Base-by-base conservation (phyloP, 1,140 invertebrate species). In the Eciton burchellii region DNA sequence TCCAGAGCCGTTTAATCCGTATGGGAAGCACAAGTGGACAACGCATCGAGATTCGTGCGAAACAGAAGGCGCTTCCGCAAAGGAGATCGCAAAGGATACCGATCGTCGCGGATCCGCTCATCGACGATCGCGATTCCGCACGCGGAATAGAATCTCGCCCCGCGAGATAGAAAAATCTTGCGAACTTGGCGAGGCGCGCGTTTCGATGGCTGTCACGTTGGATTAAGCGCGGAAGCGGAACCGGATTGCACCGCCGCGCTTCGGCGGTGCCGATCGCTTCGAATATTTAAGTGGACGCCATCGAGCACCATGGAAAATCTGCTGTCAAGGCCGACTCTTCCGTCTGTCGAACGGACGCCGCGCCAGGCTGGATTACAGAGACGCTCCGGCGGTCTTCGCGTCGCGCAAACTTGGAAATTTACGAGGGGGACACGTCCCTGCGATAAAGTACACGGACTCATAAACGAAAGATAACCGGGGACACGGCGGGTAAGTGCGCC, bases 391-490 rank as follows among this genome's bases (percentile, higher is more conserved):
- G 35, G 35, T 2, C 82, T 73, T 84, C 76, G 77, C 60, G 52
- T n/a, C 35, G 2, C 35, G 72, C 84, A 85, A 91, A 91, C 83
- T 91, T 91, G 70, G 72, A 81, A 90, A 90, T 92, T 92, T 92
- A 92, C 86, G 91, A 90, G 84, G 85, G 90, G 91, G 91, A 91
- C 90, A 92, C 91, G 91, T 88, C 88, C 81, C 81, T 71, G 74
- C 89, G 87, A 90, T 91, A 91, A 90, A 91, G 89, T 90, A 89
- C 87, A 89, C 86, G 49, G 81, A 90, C 89, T 92, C 89, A 92
- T 92, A 92, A 92, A 90, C 88, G 91, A 86, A 87, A 91, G 90
- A 89, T 92, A 90, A 91, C 88, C 87, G 43, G 73, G 49, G 35
- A 59, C 43, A 16, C 52, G 70, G 66, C 47, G 72, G 43, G 71